Percentiles rank a stretch among this genome's conserved stretches.
Evolutionary conservation across 2,888 invertebrate species (phyloP).

Genomic region (Ophion costatus): DNA sequence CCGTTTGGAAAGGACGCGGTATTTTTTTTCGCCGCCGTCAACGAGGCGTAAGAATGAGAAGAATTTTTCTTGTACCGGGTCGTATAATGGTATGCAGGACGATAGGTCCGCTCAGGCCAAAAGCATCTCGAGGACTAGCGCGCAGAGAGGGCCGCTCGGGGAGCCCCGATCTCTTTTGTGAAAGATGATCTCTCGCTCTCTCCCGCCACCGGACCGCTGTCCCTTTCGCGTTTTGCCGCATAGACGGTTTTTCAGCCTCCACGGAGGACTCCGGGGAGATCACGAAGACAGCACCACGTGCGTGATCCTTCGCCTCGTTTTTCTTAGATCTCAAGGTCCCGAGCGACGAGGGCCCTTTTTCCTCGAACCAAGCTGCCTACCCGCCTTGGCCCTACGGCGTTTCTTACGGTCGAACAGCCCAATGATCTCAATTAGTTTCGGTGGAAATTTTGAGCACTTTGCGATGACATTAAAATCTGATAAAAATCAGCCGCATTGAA

Average conservation of each 20-base stretch:
- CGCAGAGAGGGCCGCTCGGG: conserved; percentile 31
- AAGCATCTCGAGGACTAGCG: conserved; percentile 59
- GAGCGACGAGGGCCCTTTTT: conserved; percentile 34
- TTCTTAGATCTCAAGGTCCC: conserved; percentile 12
- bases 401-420: too few species aligned
- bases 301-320: conserved; percentile 20
- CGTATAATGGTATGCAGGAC: conserved; percentile 35
- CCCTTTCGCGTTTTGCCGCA: conserved; percentile 38
- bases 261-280: conserved; percentile 42
- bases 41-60: neutral
- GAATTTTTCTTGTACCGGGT: conserved; percentile 5
- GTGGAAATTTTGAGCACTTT: too few species aligned
- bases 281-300: conserved; percentile 53
- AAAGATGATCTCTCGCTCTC: conserved; percentile 54
- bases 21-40: neutral
- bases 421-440: too few species aligned
- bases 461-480: too few species aligned
- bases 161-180: conserved; percentile 52
- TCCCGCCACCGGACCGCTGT: conserved; percentile 16
- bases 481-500: too few species aligned
- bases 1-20: too few species aligned
- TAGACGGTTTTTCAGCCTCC: conserved; percentile 41
- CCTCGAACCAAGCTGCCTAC: conserved; percentile 43
- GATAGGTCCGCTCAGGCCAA: conserved; percentile 50
- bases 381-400: conserved; percentile 22